A percentile compares a stretch with the other conserved stretches of the same genome.
Evolutionary conservation across 2,113 vertebrate species (phyloP).

Genomic region (Aptenodytes forsteri): DNA sequence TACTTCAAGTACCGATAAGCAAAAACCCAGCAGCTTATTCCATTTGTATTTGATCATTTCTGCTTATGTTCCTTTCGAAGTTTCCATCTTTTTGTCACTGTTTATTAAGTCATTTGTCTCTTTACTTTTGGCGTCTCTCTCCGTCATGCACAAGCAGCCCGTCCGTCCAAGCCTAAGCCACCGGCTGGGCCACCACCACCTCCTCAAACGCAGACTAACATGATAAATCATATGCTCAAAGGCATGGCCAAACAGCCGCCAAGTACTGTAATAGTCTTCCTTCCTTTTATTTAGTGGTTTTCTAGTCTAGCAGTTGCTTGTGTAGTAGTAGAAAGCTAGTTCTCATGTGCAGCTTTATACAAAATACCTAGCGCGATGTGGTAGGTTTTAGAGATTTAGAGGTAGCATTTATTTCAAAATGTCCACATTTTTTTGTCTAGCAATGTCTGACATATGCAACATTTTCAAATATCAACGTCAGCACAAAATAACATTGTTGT

Average conservation of each 20-base stretch:
- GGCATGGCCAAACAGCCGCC: conserved; percentile 80
- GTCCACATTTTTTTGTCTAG: conserved; percentile 87
- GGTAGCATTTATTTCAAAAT: conserved; percentile 79
- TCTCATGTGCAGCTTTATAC: conserved; percentile 36
- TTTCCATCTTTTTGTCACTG: conserved; percentile 73
- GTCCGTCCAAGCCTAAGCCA: conserved; percentile 72
- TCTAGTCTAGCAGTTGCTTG: conserved; percentile 72
- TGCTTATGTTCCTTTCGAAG: conserved; percentile 74
- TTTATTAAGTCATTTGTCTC: conserved; percentile 79
- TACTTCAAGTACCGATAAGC: background rate
- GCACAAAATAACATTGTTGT: conserved; percentile 86
- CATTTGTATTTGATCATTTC: conserved; percentile 61
- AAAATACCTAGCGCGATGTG: conserved; percentile 57
- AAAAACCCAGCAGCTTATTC: conserved; percentile 56
- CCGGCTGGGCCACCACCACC: conserved; percentile 76
- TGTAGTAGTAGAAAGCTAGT: conserved; percentile 59
- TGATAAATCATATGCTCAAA: conserved; percentile 81
- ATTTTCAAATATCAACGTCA: conserved; percentile 88
- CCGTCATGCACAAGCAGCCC: conserved; percentile 74
- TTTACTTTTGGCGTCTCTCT: conserved; percentile 78
- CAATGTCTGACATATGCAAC: conserved; percentile 86
- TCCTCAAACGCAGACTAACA: conserved; percentile 79
- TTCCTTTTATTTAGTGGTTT: conserved; percentile 71
- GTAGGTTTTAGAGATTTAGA: conserved; percentile 70
- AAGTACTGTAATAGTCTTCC: conserved; percentile 80